A percentile compares a stretch with the other conserved stretches of the same genome.
phyloP scores from a whole-genome alignment of 1,140 invertebrate species.

The Trachymyrmex septentrionalis region DNA sequence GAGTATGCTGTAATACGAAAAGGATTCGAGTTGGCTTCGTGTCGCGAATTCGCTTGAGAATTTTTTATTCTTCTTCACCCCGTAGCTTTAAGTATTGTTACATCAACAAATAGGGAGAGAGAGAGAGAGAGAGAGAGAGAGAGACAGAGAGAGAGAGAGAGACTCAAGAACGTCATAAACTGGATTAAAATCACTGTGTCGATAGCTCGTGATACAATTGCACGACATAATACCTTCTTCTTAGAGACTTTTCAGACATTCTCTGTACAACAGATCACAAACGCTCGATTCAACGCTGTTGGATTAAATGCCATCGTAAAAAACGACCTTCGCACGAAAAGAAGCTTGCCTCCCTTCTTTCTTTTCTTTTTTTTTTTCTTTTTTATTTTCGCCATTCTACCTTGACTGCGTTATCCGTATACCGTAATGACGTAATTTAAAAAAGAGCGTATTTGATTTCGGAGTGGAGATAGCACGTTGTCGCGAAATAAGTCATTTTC shows the following conservation, averaged over 20 bases:
- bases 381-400: not conserved
- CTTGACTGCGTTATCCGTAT: not conserved
- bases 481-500: slow-evolving; percentile 15
- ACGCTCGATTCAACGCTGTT: not conserved
- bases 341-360: not conserved
- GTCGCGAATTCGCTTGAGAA: not conserved
- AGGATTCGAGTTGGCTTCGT: not conserved
- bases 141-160: not conserved
- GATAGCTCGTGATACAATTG: not conserved
- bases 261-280: not conserved
- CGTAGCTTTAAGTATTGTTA: not conserved
- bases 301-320: not conserved
- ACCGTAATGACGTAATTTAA: slow-evolving; percentile 6
- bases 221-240: not conserved
- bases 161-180: not conserved
- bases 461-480: not conserved
- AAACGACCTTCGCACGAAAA: slow-evolving; percentile 8
- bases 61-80: not conserved
- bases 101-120: not conserved
- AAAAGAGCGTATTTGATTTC: not conserved
- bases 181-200: slow-evolving; percentile 7
- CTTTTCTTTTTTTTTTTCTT: not conserved
- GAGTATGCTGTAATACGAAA: not conserved
- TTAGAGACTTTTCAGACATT: slow-evolving; percentile 20
- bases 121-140: not conserved